Conservation (phyloP, 2,797 vertebrate genomes). For the Potorous gilbertii region DNA sequence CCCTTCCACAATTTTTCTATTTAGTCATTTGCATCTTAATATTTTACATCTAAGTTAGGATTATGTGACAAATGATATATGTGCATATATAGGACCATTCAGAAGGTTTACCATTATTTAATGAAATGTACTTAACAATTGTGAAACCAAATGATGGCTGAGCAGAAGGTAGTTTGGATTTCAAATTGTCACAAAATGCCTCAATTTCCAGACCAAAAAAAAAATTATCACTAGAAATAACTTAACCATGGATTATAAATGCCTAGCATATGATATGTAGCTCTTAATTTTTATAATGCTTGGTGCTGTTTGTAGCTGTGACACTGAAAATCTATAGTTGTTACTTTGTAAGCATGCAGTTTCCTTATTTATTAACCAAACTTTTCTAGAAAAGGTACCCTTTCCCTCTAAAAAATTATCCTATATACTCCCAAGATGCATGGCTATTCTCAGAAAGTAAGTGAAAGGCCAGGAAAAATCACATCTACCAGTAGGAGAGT, state of each 20-base stretch:
- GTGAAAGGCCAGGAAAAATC: not conserved
- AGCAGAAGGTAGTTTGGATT: slow-evolving; percentile 69
- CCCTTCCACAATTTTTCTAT: slow-evolving; percentile 65
- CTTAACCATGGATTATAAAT: not conserved
- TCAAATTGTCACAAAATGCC: slow-evolving; percentile 71
- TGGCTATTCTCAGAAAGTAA: not conserved
- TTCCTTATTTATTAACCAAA: not conserved
- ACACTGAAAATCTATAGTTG: not conserved
- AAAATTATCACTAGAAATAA: slow-evolving; percentile 3
- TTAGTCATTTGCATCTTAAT: slow-evolving; percentile 77
- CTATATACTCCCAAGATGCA: not conserved
- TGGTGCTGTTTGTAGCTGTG: not conserved
- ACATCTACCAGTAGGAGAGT: not conserved
- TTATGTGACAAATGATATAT: slow-evolving; percentile 75
- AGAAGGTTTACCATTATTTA: slow-evolving; percentile 82
- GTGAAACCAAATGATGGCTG: slow-evolving; percentile 80
- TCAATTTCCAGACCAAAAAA: slow-evolving; percentile 60
- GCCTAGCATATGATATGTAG: not conserved
- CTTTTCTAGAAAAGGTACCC: not conserved
- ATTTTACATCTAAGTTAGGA: slow-evolving; percentile 74
- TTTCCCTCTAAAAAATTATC: not conserved
- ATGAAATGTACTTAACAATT: slow-evolving; percentile 82
- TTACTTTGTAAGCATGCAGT: not conserved
- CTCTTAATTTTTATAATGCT: not conserved
- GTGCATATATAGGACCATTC: slow-evolving; percentile 68